Conservation (phyloP, 2,797 vertebrate genomes). For the Thamnophis elegans region DNA sequence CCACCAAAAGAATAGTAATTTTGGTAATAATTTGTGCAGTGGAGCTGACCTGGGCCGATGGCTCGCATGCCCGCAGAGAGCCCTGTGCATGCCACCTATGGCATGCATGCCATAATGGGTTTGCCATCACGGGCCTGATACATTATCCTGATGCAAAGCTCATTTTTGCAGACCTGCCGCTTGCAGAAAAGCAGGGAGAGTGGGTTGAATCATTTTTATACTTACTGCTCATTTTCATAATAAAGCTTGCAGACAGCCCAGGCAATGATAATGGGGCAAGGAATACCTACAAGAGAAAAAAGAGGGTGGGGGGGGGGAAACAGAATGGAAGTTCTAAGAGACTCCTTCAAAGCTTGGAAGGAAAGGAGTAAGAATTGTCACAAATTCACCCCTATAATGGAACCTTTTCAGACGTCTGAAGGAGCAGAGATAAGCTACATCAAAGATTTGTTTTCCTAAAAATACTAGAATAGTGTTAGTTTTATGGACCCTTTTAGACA, state of each 20-base stretch:
- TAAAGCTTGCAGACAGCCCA: slow-evolving; percentile 94
- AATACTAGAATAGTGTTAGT: not conserved
- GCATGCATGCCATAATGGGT: too few species aligned
- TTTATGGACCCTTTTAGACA: not conserved
- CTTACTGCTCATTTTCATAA: slow-evolving; percentile 97
- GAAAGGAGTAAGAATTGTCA: not conserved
- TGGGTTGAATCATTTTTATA: slow-evolving; percentile 32
- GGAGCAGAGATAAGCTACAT: not conserved
- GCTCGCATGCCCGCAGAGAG: too few species aligned
- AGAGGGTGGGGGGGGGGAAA: too few species aligned
- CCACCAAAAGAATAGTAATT: too few species aligned
- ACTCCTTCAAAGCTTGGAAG: not conserved
- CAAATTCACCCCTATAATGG: not conserved
- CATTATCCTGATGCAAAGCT: not conserved
- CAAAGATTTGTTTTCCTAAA: not conserved
- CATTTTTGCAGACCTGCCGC: not conserved
- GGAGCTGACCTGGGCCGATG: too few species aligned
- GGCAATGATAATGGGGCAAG: slow-evolving; percentile 90
- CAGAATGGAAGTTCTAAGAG: not conserved
- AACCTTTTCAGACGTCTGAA: not conserved
- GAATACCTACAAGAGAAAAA: slow-evolving; percentile 80
- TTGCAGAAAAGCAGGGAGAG: not conserved
- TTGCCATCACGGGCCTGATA: too few species aligned
- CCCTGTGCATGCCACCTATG: too few species aligned
- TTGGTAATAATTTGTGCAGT: not conserved